Conservation (phyloP, 2,888 invertebrate species). For the Anagyrus pseudococci region DNA sequence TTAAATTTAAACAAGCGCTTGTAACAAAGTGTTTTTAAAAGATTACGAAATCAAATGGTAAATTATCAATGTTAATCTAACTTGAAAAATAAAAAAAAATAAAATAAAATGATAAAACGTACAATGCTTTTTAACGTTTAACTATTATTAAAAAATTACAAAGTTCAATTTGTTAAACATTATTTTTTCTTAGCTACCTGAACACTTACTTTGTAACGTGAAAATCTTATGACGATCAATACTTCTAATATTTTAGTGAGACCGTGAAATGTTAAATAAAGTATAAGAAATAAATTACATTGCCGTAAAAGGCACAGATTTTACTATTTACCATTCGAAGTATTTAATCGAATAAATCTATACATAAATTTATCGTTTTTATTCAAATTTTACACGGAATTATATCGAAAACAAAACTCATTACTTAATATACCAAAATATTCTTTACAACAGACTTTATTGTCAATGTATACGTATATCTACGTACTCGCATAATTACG, state of each 20-base stretch:
- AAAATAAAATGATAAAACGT: neutral
- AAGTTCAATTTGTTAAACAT: no score
- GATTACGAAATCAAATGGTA: neutral
- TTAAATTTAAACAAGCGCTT: neutral
- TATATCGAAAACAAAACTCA: slow-evolving; percentile 49
- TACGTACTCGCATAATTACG: neutral
- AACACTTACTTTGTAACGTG: no score
- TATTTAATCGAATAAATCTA: slow-evolving; percentile 17
- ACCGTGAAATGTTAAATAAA: neutral
- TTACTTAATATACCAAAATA: slow-evolving; percentile 34
- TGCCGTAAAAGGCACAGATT: no score
- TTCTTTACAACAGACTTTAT: slow-evolving; percentile 46
- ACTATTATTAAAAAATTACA: neutral
- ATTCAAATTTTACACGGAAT: slow-evolving; percentile 43
- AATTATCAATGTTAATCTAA: neutral
- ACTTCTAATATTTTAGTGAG: no score
- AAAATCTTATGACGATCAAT: no score
- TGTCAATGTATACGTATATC: slow-evolving; percentile 20
- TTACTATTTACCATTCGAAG: neutral
- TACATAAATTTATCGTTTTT: slow-evolving; percentile 39
- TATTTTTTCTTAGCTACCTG: no score
- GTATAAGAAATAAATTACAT: neutral
- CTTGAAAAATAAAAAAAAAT: neutral
- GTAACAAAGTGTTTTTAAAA: neutral
- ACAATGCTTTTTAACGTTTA: neutral